phyloP scores from a whole-genome alignment of 2,888 invertebrate species.

The Chirona hameri region DNA sequence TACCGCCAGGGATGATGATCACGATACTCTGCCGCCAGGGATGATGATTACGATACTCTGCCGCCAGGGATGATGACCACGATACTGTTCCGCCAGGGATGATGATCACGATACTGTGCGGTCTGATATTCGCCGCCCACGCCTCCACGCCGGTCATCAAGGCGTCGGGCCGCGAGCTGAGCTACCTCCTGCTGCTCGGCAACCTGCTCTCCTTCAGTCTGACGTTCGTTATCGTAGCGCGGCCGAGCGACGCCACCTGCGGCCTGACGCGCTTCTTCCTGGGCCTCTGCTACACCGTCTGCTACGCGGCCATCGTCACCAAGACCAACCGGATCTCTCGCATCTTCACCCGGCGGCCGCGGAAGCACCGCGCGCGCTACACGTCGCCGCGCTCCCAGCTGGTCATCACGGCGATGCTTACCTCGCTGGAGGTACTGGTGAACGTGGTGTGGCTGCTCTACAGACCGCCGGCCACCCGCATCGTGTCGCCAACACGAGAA shows the following conservation, averaged over 20 bases:
- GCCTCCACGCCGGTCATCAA: constrained; percentile 56
- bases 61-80: too few relatives aligned
- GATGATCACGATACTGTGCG: constrained; percentile 50
- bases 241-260: constrained; percentile 51
- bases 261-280: constrained; percentile 53
- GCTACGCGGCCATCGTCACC: constrained; percentile 56
- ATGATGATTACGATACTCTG: too few relatives aligned
- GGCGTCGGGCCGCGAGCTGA: constrained; percentile 55
- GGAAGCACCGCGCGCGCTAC: constrained; percentile 45
- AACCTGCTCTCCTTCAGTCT: constrained; percentile 53
- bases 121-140: constrained; percentile 52
- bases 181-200: constrained; percentile 52
- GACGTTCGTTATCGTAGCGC: constrained; percentile 54
- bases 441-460: constrained; percentile 52
- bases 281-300: constrained; percentile 55
- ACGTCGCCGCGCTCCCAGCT: constrained; percentile 53
- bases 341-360: constrained; percentile 51
- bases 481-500: background rate
- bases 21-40: too few relatives aligned
- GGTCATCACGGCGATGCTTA: constrained; percentile 52
- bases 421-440: constrained; percentile 52
- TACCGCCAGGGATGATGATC: too few relatives aligned
- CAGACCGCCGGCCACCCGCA: constrained; percentile 48
- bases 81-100: constrained; percentile 48
- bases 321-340: constrained; percentile 57